These are phyloP conservation scores for Pyrrhosoma nymphula DNA, from an alignment of 2,888 invertebrate species.

Conservation along the genomic window DNA sequence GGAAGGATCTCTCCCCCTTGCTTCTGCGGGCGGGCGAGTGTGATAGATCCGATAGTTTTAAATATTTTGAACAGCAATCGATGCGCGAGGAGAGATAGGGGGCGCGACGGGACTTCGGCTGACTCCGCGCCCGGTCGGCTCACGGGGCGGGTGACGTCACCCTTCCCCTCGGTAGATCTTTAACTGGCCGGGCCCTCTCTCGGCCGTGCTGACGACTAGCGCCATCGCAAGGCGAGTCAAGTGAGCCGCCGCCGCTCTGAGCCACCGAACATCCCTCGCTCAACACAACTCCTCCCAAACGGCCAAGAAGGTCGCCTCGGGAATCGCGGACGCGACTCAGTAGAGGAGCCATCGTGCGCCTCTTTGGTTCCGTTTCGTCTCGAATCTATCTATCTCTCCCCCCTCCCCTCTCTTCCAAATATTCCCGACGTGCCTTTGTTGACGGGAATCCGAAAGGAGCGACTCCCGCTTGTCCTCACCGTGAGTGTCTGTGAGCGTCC, in stretches of 20 bases:
- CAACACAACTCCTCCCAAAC: neutral
- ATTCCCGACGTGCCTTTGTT: neutral
- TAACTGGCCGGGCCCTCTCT: conserved; percentile 51
- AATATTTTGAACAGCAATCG: conserved; percentile 39
- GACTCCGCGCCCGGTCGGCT: conserved; percentile 52
- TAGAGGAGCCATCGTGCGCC: neutral
- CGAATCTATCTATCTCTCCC: neutral
- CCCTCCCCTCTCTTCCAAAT: neutral
- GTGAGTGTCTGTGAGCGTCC: neutral
- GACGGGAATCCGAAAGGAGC: neutral
- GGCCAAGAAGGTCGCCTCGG: conserved; percentile 9
- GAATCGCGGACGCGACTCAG: neutral
- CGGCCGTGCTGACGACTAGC: conserved; percentile 5
- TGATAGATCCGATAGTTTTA: conserved; percentile 31
- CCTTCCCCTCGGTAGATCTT: conserved; percentile 51
- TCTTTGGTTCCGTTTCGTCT: neutral
- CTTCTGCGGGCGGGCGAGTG: neutral
- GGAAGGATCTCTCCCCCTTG: neutral
- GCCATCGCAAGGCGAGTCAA: neutral
- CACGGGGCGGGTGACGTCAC: conserved; percentile 54
- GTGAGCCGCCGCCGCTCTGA: neutral
- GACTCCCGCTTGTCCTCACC: neutral
- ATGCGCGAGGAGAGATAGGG: neutral
- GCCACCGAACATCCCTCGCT: neutral
- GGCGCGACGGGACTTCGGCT: conserved; percentile 54